Evolutionary conservation across 2,797 vertebrate species (phyloP).

Genomic region (Poeciliopsis gracilis): DNA sequence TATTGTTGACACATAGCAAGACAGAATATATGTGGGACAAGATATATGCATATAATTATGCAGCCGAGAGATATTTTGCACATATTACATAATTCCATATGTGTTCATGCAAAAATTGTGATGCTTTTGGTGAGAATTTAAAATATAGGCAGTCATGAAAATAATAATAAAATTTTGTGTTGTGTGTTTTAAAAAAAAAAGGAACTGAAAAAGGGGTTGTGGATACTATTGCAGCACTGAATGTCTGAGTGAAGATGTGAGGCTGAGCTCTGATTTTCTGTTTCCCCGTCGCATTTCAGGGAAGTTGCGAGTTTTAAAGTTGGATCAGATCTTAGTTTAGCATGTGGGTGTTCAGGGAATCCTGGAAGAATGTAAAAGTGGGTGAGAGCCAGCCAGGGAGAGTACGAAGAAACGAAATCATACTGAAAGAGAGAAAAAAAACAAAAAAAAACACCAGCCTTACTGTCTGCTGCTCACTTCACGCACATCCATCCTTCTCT

Average conservation of each 20-base stretch:
- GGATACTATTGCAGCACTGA: not conserved
- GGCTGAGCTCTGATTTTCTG: not conserved
- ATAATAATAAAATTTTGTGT: not conserved
- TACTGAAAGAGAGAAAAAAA: slow-evolving; percentile 8
- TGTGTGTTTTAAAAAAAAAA: not conserved
- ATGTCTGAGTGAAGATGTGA: slow-evolving; percentile 2
- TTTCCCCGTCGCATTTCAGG: slow-evolving; percentile 6
- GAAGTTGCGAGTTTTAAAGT: slow-evolving; percentile 4
- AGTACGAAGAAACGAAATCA: slow-evolving; percentile 15
- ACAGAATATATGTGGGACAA: not conserved
- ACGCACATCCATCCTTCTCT: slow-evolving; percentile 17
- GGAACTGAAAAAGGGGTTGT: not conserved
- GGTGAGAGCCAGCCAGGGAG: slow-evolving; percentile 9
- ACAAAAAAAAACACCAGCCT: not conserved
- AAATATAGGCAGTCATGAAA: too few relatives aligned
- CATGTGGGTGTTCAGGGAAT: not conserved
- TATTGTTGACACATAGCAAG: not conserved
- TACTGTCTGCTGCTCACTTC: slow-evolving; percentile 16
- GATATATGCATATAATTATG: not conserved
- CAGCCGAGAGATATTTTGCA: not conserved
- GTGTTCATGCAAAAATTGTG: too few relatives aligned
- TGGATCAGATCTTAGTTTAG: slow-evolving; percentile 14
- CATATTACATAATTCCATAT: too few relatives aligned
- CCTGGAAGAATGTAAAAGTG: slow-evolving; percentile 22
- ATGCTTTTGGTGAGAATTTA: too few relatives aligned